Evolutionary conservation across 1,140 invertebrate genomes (phyloP).

Genomic region (Achroia grisella): DNA sequence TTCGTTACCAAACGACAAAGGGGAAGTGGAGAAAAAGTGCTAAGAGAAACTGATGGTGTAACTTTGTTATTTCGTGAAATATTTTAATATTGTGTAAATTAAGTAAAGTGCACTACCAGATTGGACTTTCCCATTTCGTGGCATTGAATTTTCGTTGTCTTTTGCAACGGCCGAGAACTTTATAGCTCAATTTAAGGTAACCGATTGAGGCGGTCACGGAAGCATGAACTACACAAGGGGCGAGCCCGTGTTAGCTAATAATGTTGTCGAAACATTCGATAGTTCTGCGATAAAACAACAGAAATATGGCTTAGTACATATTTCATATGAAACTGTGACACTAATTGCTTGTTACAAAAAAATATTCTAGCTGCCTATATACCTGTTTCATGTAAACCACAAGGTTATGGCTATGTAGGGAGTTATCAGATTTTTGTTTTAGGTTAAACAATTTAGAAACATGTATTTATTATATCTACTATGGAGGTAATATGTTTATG

Average conservation of each 20-base stretch:
- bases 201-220: conserved; percentile 30
- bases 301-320: not conserved
- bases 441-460: no score
- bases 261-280: conserved; percentile 26
- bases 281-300: conserved; percentile 14
- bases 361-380: not conserved
- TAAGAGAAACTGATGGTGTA: conserved; percentile 9
- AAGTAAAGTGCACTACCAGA: conserved; percentile 25
- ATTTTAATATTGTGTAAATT: conserved; percentile 27
- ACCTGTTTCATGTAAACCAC: no score
- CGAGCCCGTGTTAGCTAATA: conserved; percentile 25
- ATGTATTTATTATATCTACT: no score
- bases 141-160: conserved; percentile 42
- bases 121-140: conserved; percentile 35
- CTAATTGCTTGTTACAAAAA: conserved; percentile 2
- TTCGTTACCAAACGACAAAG: conserved; percentile 6
- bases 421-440: no score
- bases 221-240: conserved; percentile 37
- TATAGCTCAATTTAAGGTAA: conserved; percentile 29
- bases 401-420: no score
- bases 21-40: conserved; percentile 6
- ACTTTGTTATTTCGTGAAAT: conserved; percentile 30
- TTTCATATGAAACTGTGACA: not conserved
- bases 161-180: conserved; percentile 31
- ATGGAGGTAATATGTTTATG: no score